Base-by-base conservation (phyloP, 2,888 invertebrate genomes). In the Chrysotoxum bicinctum region DNA sequence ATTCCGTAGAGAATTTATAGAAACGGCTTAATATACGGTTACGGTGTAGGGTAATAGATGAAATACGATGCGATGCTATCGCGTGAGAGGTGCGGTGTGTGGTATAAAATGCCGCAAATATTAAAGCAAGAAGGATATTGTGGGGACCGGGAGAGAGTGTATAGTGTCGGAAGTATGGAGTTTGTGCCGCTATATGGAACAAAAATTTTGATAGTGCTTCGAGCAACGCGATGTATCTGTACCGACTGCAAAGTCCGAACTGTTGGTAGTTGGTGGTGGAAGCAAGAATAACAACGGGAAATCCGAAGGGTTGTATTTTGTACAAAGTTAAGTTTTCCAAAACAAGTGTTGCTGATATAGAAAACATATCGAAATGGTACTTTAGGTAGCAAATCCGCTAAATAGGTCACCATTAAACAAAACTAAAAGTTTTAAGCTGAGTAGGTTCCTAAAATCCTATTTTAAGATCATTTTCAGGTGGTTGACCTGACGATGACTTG, bases 201-300 rank as follows among this genome's bases (percentile, higher is more conserved):
- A 32, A 56, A 32, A 58, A n/a, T 62, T 43, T 43, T n/a, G 5
- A 9, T 32, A 19, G 32, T 64, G 43, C 14, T 37, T 69, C 32
- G 30, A 14, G n/a, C 64, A 23, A 56, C 62, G 68, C 80, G 68
- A 37, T 80, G 50, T 73, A 32, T 73, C 69, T 60, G 69, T 45
- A 69, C 48, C 35, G 72, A 58, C 62, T 45, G 77, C 66, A 62
- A 54, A 62, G 52, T 73, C 16, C 30, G 58, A 77, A 85, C 37
- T 68, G 68, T 19, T 45, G 45, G 60, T 40, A n/a, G n/a, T n/a
- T n/a, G n/a, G 26, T 32, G 48, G 72, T 84, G 76, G 56, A 73
- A 81, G 64, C 56, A 50, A 73, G 60, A 81, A 77, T 73, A 73
- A 85, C 68, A 85, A 81, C 73, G 85, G 73, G 69, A 64, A 26